These are phyloP conservation scores for Schlechtendalia chinensis DNA, from an alignment of 1,140 invertebrate genomes.

Conservation along the genomic window DNA sequence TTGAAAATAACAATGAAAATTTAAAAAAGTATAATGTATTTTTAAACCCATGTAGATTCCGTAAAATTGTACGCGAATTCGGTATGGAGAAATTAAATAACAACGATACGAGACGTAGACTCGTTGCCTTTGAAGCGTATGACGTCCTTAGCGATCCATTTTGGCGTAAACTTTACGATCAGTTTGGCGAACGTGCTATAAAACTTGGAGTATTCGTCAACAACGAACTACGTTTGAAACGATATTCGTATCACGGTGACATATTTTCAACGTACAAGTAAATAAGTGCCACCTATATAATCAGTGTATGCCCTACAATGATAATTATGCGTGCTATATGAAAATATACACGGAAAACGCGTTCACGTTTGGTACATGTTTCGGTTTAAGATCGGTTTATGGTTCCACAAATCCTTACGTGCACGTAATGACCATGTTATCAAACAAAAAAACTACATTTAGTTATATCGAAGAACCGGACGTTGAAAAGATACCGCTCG, in stretches of 20 bases:
- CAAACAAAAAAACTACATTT: not conserved
- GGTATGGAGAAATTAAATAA: conserved; percentile 21
- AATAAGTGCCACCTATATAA: not conserved
- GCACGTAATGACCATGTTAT: conserved; percentile 4
- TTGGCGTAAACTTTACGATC: conserved; percentile 76
- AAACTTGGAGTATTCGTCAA: conserved; percentile 58
- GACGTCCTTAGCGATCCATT: conserved; percentile 75
- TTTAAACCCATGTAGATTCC: not conserved
- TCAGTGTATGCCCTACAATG: too few species aligned
- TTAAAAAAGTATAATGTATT: too few species aligned
- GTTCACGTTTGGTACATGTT: too few species aligned
- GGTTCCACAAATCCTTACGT: conserved; percentile 2
- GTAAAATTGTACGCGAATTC: conserved; percentile 2
- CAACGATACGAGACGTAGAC: not conserved
- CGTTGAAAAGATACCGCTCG: not conserved
- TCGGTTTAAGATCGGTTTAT: conserved; percentile 8
- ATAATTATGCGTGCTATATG: too few species aligned
- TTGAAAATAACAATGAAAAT: too few species aligned
- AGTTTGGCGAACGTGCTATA: conserved; percentile 83
- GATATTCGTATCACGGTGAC: conserved; percentile 81
- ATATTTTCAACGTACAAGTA: conserved; percentile 74
- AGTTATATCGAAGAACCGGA: not conserved
- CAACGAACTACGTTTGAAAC: conserved; percentile 57
- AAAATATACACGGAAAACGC: too few species aligned
- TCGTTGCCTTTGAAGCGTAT: conserved; percentile 66